Evolutionary conservation across 2,888 invertebrate genomes (phyloP).

Genomic region (Hesperia comma): DNA sequence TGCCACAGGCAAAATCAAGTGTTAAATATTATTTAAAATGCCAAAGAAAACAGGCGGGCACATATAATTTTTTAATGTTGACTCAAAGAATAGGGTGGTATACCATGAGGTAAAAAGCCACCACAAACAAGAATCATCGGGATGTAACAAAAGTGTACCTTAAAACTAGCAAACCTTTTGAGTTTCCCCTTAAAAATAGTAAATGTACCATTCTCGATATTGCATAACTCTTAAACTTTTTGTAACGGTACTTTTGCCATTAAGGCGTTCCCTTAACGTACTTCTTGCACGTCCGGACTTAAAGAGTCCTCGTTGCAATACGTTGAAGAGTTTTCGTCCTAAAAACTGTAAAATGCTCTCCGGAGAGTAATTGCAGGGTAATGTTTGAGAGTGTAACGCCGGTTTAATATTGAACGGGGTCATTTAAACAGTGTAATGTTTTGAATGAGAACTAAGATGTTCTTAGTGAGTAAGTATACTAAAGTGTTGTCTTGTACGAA

Average conservation of each 20-base stretch:
- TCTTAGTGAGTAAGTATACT: too few species aligned
- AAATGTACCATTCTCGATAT: neutral
- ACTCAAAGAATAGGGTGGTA: too few species aligned
- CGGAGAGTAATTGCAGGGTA: slow-evolving; percentile 3
- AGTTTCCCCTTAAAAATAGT: neutral
- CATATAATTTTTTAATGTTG: too few species aligned
- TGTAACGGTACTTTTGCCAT: slow-evolving; percentile 3
- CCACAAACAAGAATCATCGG: too few species aligned
- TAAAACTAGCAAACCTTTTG: neutral
- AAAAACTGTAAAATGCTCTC: slow-evolving; percentile 8
- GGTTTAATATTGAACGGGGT: slow-evolving; percentile 8
- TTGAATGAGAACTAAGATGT: neutral
- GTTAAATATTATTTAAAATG: too few species aligned
- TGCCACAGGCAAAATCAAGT: too few species aligned
- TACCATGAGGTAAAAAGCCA: too few species aligned
- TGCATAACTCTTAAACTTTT: slow-evolving; percentile 2
- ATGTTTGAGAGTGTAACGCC: slow-evolving; percentile 4
- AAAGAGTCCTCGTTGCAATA: slow-evolving; percentile 6
- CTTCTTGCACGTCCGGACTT: slow-evolving; percentile 8
- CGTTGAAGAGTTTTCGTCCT: slow-evolving; percentile 7
- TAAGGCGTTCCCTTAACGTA: slow-evolving; percentile 1
- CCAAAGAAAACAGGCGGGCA: too few species aligned
- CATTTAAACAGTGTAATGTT: neutral
- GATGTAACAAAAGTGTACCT: too few species aligned
- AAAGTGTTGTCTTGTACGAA: too few species aligned